Conservation (phyloP, 1,140 invertebrate genomes). For the Drosophila teissieri region DNA sequence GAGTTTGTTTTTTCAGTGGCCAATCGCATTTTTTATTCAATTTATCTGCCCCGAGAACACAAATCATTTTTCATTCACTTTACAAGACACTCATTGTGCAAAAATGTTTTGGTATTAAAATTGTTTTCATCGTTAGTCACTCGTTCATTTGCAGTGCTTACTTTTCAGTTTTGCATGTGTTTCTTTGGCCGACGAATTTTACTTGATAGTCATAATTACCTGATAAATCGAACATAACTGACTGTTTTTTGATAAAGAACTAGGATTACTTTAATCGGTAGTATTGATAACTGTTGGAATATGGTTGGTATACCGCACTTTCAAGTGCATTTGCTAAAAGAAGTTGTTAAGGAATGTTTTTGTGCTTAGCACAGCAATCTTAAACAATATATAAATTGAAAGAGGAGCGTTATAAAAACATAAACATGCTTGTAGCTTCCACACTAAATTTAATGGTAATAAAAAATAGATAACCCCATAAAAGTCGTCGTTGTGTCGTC, state of each 20-base stretch:
- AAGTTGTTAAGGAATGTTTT: too few relatives aligned
- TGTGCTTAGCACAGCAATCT: too few relatives aligned
- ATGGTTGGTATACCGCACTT: neutral
- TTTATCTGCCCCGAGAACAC: conserved; percentile 4
- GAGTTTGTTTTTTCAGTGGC: conserved; percentile 11
- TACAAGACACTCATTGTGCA: conserved; percentile 32
- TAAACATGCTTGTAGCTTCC: neutral
- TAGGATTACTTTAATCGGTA: neutral
- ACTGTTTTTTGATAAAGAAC: conserved; percentile 6
- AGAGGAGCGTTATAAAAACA: neutral
- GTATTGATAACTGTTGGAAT: neutral
- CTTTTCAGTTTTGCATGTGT: conserved; percentile 4
- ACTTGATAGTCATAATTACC: neutral
- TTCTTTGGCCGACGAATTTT: neutral
- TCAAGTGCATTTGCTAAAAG: neutral
- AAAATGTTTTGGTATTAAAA: conserved; percentile 50
- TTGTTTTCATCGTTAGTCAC: conserved; percentile 29
- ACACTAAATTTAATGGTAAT: conserved; percentile 10
- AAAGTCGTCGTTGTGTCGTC: neutral
- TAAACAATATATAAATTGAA: too few relatives aligned
- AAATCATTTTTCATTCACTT: conserved; percentile 47
- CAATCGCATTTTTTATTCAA: conserved; percentile 14
- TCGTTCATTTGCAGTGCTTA: neutral
- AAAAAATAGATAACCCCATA: conserved; percentile 23
- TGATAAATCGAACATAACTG: neutral